Evolutionary conservation across 1,140 invertebrate genomes (phyloP), one percentile per base, ranked within the genome.

Genomic region (Mercenaria mercenaria): DNA sequence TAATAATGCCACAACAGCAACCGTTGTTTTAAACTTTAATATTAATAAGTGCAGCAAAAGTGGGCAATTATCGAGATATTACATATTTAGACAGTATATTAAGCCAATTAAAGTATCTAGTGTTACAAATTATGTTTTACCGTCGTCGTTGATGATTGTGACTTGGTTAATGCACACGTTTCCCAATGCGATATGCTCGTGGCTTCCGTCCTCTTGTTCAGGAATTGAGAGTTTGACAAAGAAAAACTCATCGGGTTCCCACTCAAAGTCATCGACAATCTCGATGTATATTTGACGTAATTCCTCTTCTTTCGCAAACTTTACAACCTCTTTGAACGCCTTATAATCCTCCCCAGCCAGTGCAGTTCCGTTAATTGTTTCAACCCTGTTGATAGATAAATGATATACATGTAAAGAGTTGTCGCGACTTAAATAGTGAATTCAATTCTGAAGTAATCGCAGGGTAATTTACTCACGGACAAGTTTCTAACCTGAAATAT

Each of bases 211-310:
- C 0, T 83, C 84, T n/a, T 90, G 47, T 1, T 91, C 79, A 0
- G 88, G 52, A 8, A 97, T 81, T 32, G 95, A 95, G 4, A 97
- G 83, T 90, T 97, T 96, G 2, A 97, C 95, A 93, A 97, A 97
- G 95, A 97, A 97, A 88, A 97, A 97, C 94, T 97, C 97, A 93
- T 97, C 97, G 0, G 97, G 97, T 93, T 97, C 96, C 97, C 97
- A 97, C 91, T 97, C 97, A 88, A 97, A 97, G 94, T 97, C 97
- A 92, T 97, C 96, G 47, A 97, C 96, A 84, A 97, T 97, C 90
- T 97, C 96, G 15, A 97, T 96, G 47, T 94, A 96, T 18, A 97
- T 91, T 93, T 97, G 92, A 64, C 97, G 96, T 81, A 97, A 96
- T 23, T 93, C 94, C 91, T 97, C 97, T 29, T 96, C 95, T 29